Conservation (phyloP, 2,797 vertebrate genomes). For the Tangara arthus region DNA sequence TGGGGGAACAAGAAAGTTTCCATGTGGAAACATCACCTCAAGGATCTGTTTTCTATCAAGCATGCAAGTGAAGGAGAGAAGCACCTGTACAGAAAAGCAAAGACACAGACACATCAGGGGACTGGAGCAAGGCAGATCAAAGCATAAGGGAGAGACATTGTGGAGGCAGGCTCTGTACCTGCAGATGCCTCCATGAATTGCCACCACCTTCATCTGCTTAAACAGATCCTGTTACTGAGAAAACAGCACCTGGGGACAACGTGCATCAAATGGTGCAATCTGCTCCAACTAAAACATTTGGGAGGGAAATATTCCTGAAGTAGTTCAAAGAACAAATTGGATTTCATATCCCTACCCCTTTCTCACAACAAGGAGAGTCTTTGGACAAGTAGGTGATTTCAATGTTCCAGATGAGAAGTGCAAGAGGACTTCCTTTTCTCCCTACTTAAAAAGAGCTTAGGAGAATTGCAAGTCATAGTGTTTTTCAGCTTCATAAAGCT, state of each 20-base stretch:
- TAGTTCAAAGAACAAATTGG: neutral
- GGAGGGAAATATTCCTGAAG: neutral
- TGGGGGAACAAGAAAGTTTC: constrained; percentile 18
- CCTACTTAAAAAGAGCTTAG: neutral
- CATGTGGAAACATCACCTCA: neutral
- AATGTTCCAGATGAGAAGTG: neutral
- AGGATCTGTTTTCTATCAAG: constrained; percentile 36
- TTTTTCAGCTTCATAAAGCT: neutral
- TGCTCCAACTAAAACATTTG: neutral
- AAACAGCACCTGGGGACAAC: neutral
- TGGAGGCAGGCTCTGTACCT: neutral
- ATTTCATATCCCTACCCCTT: neutral
- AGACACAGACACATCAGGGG: neutral
- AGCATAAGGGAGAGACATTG: neutral
- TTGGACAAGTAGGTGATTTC: neutral
- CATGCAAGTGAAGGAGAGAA: constrained; percentile 28
- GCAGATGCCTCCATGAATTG: neutral
- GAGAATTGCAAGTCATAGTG: neutral
- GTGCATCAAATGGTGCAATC: neutral
- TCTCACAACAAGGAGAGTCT: neutral
- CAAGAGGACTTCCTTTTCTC: neutral
- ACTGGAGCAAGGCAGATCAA: neutral
- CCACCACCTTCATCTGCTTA: neutral
- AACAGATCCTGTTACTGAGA: neutral
- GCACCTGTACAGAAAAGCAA: constrained; percentile 27